A percentile compares a stretch with the other conserved stretches of the same genome.
These are phyloP conservation scores for Paedocypris micromegethes DNA, from an alignment of 2,797 vertebrate species.

Conservation along the genomic window DNA sequence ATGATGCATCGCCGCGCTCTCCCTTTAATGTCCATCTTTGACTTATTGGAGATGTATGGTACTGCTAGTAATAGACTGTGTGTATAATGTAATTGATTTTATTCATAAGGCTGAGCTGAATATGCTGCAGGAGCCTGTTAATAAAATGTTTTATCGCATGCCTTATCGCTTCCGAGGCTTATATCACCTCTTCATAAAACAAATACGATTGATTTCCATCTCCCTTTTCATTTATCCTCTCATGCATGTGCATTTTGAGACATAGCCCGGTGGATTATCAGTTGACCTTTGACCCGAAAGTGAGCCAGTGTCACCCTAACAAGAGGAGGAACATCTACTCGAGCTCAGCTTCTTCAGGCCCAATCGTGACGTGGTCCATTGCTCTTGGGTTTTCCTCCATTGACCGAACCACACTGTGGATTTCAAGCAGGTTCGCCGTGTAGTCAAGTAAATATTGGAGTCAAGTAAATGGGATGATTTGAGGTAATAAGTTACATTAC, in stretches of 20 bases:
- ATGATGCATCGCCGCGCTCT: conserved; percentile 56
- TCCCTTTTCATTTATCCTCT: neutral
- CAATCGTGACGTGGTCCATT: conserved; percentile 20
- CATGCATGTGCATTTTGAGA: neutral
- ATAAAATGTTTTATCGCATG: conserved; percentile 19
- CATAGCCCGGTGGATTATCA: conserved; percentile 31
- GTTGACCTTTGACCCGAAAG: conserved; percentile 18
- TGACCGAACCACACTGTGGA: no score
- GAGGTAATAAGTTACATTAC: no score
- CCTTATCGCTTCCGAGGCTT: neutral
- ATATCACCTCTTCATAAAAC: neutral
- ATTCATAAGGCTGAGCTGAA: conserved; percentile 22
- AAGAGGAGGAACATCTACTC: conserved; percentile 35
- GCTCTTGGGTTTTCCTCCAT: conserved; percentile 6
- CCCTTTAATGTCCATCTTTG: conserved; percentile 44
- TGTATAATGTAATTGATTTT: conserved; percentile 36
- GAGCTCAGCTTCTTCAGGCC: neutral
- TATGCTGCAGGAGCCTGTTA: conserved; percentile 7
- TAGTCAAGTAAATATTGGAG: no score
- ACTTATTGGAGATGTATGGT: conserved; percentile 19
- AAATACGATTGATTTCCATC: no score
- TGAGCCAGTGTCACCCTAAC: conserved; percentile 20
- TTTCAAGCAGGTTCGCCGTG: no score
- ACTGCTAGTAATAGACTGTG: conserved; percentile 26
- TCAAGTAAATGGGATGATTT: no score